Base-by-base conservation (phyloP, 2,888 invertebrate genomes). In the Zhuqinia jingwanae region DNA sequence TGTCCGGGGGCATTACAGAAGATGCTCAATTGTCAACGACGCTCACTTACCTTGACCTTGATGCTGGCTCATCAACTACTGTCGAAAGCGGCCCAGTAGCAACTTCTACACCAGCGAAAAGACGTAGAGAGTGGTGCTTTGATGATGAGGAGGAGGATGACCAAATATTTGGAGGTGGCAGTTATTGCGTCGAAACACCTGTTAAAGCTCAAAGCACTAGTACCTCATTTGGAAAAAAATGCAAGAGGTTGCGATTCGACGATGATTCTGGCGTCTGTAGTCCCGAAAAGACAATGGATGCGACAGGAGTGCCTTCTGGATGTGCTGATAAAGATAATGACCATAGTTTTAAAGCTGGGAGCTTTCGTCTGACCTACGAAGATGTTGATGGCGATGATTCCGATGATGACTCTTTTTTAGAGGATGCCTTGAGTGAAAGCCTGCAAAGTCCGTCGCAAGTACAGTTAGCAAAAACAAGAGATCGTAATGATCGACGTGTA, bases 41-140 rank as follows among this genome's bases (percentile, higher is more conserved):
- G 79, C 85, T 88, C 53, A 89, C 89, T 80, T 90, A 90, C 87
- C 88, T 90, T 83, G 90, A 90, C 80, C 87, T 90, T 78, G 90
- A 90, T 83, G 88, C 88, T 36, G 87, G 85, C 22, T 86, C 86
- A 36, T 80, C 85, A 3, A 88, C 84, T 11, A 56, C 78, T 36
- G 78, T 81, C 8, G 81, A 85, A 50, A 50, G 77, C 53, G 85
- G 85, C 25, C 78, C 87, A 36, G 15, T 50, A 17, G 30, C 76
- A 27, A 68, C 81, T 25, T 79, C 83, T 13, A 86, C 83, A 0
- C 84, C 87, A 60, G 56, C 77, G 15, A 89, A 89, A 85, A 45
- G 90, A 68, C 75, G 88, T 60, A 27, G 89, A 79, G 88, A 85
- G 25, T 90, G 90, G 90, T 87, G 87, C 84, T 87, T 88, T 20